These are phyloP conservation scores for Enteromius anoplus DNA, from an alignment of 2,797 vertebrate genomes.

Conservation along the genomic window DNA sequence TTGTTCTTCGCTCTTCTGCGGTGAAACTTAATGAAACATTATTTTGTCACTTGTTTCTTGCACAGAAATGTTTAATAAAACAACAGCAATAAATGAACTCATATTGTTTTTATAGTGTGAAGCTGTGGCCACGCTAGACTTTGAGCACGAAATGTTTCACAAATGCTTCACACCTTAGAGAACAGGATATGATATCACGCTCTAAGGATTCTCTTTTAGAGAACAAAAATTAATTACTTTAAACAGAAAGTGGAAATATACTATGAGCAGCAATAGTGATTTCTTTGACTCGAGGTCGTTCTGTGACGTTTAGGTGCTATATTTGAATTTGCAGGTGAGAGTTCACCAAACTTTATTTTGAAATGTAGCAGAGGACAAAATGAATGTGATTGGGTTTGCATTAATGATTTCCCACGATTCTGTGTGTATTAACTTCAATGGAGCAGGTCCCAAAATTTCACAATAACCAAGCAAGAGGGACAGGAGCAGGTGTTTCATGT, in stretches of 20 bases:
- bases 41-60: constrained; percentile 31
- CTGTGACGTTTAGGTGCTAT: not conserved
- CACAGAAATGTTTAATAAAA: constrained; percentile 41
- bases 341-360: not conserved
- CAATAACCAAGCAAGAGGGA: not conserved
- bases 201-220: not conserved
- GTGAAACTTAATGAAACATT: constrained; percentile 16
- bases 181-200: not conserved
- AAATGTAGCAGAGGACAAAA: not conserved
- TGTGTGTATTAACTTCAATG: not conserved
- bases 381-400: too few species aligned
- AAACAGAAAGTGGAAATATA: not conserved
- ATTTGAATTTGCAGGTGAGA: not conserved
- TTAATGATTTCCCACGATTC: not conserved
- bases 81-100: constrained; percentile 28
- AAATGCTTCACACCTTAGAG: not conserved
- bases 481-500: not conserved
- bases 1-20: constrained; percentile 8
- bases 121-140: not conserved
- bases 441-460: not conserved
- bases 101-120: constrained; percentile 14
- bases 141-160: not conserved
- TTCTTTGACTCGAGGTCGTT: not conserved
- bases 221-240: not conserved
- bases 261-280: not conserved